Conservation (phyloP, 2,888 invertebrate species). For the Sipunculus nudus region DNA sequence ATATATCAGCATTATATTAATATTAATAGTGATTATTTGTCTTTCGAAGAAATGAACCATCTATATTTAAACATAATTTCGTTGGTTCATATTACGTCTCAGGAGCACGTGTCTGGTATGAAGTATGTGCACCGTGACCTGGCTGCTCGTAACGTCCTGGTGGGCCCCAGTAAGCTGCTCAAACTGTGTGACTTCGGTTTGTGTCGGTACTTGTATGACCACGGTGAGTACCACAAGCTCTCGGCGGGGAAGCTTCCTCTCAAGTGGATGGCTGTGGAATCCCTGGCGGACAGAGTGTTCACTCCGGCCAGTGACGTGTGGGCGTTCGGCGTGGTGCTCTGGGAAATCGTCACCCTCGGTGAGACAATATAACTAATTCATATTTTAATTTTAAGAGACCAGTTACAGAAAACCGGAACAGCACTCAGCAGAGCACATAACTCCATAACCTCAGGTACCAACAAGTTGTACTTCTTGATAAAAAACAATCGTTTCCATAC, state of each 20-base stretch:
- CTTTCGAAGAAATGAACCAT: no score
- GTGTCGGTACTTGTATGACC: slow-evolving; percentile 84
- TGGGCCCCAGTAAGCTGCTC: slow-evolving; percentile 68
- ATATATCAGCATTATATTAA: no score
- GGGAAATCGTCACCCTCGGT: slow-evolving; percentile 88
- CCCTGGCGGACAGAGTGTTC: slow-evolving; percentile 75
- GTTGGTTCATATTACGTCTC: slow-evolving; percentile 6
- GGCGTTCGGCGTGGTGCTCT: slow-evolving; percentile 86
- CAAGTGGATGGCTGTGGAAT: slow-evolving; percentile 66
- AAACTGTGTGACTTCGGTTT: slow-evolving; percentile 92
- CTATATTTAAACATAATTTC: neutral
- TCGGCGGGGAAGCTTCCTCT: slow-evolving; percentile 63
- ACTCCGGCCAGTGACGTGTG: slow-evolving; percentile 86
- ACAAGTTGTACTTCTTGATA: no score
- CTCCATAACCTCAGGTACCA: no score
- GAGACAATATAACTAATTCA: no score
- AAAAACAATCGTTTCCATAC: no score
- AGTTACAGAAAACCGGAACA: no score
- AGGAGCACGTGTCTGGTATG: slow-evolving; percentile 83
- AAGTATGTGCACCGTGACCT: slow-evolving; percentile 89
- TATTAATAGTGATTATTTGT: no score
- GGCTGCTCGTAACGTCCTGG: slow-evolving; percentile 84
- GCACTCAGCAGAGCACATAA: no score
- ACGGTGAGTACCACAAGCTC: slow-evolving; percentile 82
- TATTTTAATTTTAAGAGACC: no score